Conservation (phyloP, 2,113 vertebrate genomes). For the Lutjanus erythropterus region DNA sequence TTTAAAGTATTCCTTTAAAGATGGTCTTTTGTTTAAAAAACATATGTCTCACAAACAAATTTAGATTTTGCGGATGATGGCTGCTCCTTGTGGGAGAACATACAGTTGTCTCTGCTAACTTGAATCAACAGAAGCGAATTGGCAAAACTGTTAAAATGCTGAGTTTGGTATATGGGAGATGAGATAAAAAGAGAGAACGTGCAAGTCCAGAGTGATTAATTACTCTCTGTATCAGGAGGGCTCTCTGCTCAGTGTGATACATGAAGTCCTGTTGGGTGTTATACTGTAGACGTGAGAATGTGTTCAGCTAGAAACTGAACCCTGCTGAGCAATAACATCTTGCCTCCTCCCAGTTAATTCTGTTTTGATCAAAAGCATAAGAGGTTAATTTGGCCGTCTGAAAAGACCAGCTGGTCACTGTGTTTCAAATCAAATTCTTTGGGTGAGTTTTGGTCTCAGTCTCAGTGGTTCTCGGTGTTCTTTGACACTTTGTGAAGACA, state of each 20-base stretch:
- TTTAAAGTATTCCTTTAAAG: too few species aligned
- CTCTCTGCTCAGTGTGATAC: constrained; percentile 55
- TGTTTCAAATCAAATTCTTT: constrained; percentile 74
- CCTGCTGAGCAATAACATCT: constrained; percentile 69
- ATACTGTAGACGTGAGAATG: constrained; percentile 41
- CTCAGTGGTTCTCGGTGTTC: constrained; percentile 42
- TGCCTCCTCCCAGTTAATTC: constrained; percentile 73
- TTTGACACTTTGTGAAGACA: constrained; percentile 52
- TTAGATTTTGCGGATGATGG: not conserved
- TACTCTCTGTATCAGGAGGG: constrained; percentile 26
- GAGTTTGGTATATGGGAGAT: constrained; percentile 10
- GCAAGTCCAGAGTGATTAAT: constrained; percentile 56
- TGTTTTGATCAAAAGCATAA: constrained; percentile 82
- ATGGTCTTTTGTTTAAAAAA: not conserved
- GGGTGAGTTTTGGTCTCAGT: constrained; percentile 37
- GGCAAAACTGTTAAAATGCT: constrained; percentile 10
- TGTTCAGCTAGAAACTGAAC: constrained; percentile 41
- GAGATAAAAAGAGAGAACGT: not conserved
- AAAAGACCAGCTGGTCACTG: constrained; percentile 77
- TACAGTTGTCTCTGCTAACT: not conserved
- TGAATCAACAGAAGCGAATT: constrained; percentile 4
- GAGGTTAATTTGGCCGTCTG: constrained; percentile 76
- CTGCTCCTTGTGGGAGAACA: not conserved
- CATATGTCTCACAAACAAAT: not conserved
- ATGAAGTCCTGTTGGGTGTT: constrained; percentile 58